These are phyloP conservation scores for Myiotriccus ornatus DNA, from an alignment of 2,797 vertebrate genomes.

Conservation along the genomic window DNA sequence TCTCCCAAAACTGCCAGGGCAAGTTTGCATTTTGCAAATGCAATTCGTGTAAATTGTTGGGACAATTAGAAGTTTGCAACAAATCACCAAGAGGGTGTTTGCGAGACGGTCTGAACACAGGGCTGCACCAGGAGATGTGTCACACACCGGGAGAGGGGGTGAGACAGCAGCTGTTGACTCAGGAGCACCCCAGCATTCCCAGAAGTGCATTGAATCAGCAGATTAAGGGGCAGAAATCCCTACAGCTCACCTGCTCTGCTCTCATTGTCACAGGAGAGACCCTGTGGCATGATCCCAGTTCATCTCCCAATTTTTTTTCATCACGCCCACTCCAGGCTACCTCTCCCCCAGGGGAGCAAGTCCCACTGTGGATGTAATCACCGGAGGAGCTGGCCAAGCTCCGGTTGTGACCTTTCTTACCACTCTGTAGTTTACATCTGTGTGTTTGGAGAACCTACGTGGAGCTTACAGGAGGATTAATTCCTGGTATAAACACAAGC, in stretches of 20 bases:
- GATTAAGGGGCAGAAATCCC: not conserved
- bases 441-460: not conserved
- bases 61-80: not conserved
- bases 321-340: not conserved
- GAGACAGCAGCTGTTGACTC: not conserved
- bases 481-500: not conserved
- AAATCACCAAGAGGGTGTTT: not conserved
- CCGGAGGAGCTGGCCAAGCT: not conserved
- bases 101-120: not conserved
- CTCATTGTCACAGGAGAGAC: not conserved
- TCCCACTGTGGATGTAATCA: not conserved
- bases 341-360: not conserved
- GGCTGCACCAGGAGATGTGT: not conserved
- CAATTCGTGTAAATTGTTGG: not conserved
- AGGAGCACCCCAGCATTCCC: not conserved
- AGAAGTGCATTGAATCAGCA: not conserved
- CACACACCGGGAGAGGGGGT: rapidly evolving
- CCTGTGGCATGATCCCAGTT: rapidly evolving
- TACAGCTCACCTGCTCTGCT: not conserved
- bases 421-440: not conserved
- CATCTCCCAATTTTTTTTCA: not conserved
- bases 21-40: not conserved
- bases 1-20: not conserved
- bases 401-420: not conserved
- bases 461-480: slow-evolving; percentile 7